Base-by-base conservation (phyloP, 1,140 invertebrate genomes). In the Hylaeus volcanicus region DNA sequence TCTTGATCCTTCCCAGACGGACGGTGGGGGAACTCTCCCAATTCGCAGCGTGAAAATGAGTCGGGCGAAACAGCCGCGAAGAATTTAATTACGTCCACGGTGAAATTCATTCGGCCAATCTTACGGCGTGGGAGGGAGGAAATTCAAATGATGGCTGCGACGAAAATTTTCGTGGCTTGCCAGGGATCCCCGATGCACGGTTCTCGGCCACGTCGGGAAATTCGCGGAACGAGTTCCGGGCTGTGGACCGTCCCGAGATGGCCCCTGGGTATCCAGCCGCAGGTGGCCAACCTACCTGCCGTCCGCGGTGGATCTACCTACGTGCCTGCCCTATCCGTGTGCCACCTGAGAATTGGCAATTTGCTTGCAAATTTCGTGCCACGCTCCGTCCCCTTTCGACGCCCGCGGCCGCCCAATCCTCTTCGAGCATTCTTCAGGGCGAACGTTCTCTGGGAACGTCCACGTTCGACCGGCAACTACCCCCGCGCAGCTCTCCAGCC, bases 361-460 rank as follows among this genome's bases (percentile, higher is more conserved):
- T 93, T 92, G 91, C 91, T 93, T 93, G 92, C 91, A 93, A 93
- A 93, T 92, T 93, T 92, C 82, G 84, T 79, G 82, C 87, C 65
- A 79, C 76, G 75, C 55, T 39, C 66, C 81, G 74, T 69, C 58
- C 43, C 64, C 51, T 74, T 71, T 60, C 55, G 68, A 63, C 66
- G 79, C 80, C 76, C 45, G 77, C 82, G 84, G 78, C 82, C 26
- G 12, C 65, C 55, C 48, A 26, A 51, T 37, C 61, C 75, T 74
- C 69, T 56, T 73, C 69, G 14, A 48, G 68, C 61, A 77, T 87
- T 79, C 75, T 84, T 84, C 61, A 56, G 9, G 43, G 6, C 56
- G 45, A 51, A 53, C 55, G 65, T 83, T 81, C 53, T 55, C 58
- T 51, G 65, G 60, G 41, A 75, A 61, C 51, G 26, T 26, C 26